phyloP scores from a whole-genome alignment of 2,113 vertebrate genomes.

The Platycercus adscitus region DNA sequence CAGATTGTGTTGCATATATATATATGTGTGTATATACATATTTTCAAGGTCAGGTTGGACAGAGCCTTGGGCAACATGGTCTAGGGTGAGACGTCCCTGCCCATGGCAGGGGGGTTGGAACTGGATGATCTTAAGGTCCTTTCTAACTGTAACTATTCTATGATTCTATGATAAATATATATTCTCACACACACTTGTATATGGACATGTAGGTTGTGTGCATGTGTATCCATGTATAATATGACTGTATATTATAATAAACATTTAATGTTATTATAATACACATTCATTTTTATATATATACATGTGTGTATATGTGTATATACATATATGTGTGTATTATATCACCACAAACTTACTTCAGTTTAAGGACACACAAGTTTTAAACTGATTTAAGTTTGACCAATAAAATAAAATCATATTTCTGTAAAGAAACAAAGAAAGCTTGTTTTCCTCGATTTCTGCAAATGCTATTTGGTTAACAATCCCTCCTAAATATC shows the following conservation, averaged over 20 bases:
- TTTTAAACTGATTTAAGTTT: not conserved
- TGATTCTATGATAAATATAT: not conserved
- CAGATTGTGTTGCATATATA: not conserved
- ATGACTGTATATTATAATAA: not conserved
- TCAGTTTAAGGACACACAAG: not conserved
- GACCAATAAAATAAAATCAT: not conserved
- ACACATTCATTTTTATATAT: not conserved
- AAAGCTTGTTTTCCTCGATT: not conserved
- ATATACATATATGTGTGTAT: not conserved
- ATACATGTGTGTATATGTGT: too few species aligned
- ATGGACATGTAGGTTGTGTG: not conserved
- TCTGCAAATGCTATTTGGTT: not conserved
- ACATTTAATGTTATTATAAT: not conserved
- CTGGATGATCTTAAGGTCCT: not conserved
- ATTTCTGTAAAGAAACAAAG: not conserved
- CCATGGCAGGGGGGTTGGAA: not conserved
- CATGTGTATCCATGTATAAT: not conserved
- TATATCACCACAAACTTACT: not conserved
- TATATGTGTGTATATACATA: not conserved
- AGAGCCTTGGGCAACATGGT: not conserved
- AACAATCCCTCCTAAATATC: not conserved
- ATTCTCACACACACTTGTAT: accelerated
- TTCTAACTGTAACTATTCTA: not conserved
- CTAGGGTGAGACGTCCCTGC: not conserved
- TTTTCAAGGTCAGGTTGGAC: not conserved